These are phyloP conservation scores for Cygnus olor DNA, from an alignment of 2,797 vertebrate species.

Conservation along the genomic window DNA sequence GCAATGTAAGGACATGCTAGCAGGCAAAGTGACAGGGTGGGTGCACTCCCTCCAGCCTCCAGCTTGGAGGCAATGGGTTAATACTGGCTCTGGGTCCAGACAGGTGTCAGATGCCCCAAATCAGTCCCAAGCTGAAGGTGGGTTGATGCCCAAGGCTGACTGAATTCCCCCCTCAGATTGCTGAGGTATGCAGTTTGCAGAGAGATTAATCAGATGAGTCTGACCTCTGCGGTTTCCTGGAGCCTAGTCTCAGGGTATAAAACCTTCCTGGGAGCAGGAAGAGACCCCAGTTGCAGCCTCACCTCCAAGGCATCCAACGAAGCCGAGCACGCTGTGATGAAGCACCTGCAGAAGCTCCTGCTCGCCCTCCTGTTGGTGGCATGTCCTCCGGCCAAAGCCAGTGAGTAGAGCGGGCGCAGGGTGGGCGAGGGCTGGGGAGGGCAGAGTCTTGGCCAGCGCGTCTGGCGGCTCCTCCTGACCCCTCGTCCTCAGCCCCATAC, in stretches of 20 bases:
- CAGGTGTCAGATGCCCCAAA: background rate
- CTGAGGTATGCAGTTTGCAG: slow-evolving; percentile 31
- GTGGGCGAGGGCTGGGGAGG: background rate
- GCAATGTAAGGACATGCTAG: background rate
- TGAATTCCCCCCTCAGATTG: slow-evolving; percentile 23
- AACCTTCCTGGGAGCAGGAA: slow-evolving; percentile 7
- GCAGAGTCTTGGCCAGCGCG: accelerated
- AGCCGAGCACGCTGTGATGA: background rate
- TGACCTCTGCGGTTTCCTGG: slow-evolving; percentile 62
- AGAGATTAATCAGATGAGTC: slow-evolving; percentile 30
- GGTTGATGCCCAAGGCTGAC: background rate
- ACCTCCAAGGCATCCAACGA: background rate
- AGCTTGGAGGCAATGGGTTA: background rate
- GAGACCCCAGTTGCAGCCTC: background rate
- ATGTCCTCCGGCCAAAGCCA: background rate
- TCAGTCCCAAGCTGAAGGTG: background rate
- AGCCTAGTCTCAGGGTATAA: slow-evolving; percentile 58
- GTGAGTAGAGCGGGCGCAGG: background rate
- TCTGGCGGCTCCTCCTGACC: accelerated
- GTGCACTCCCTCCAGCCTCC: background rate
- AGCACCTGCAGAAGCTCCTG: background rate
- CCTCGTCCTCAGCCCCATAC: background rate
- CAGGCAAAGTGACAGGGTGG: background rate
- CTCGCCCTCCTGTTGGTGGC: slow-evolving; percentile 16
- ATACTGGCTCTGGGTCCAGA: background rate